Conservation (phyloP, 2,113 vertebrate species). For the Lipotes vexillifer region DNA sequence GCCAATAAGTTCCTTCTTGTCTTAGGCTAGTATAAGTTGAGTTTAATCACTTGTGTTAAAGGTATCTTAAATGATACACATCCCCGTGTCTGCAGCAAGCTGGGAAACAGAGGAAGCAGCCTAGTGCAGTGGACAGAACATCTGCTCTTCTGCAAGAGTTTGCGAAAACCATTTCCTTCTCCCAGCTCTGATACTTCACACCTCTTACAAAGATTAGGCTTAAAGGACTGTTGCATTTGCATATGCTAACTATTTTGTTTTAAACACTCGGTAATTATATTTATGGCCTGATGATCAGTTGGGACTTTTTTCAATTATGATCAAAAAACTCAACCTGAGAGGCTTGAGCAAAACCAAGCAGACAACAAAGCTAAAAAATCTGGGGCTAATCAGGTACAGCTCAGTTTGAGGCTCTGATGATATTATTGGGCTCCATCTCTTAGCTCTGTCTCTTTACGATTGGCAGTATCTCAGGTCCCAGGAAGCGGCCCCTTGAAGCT, state of each 20-base stretch:
- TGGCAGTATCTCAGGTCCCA: background rate
- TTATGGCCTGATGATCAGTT: background rate
- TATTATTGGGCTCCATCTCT: background rate
- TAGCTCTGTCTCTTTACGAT: background rate
- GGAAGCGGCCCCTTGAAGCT: background rate
- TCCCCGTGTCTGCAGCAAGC: background rate
- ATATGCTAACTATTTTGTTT: background rate
- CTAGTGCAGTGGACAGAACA: background rate
- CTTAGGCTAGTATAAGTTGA: background rate
- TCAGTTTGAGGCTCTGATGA: background rate
- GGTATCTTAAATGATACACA: background rate
- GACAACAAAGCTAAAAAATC: background rate
- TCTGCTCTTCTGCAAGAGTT: background rate
- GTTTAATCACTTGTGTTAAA: background rate
- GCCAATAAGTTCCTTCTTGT: background rate
- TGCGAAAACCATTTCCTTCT: background rate
- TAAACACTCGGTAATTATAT: background rate
- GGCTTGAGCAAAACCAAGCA: background rate
- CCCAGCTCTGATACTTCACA: background rate
- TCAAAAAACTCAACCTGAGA: background rate
- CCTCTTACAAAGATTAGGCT: background rate
- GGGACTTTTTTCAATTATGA: background rate
- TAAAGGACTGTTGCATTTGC: background rate
- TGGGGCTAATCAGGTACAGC: background rate
- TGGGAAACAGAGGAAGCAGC: background rate